A percentile compares a stretch with the other conserved stretches of the same genome.
phyloP scores from a whole-genome alignment of 2,797 vertebrate genomes.

The Yasuhikotakia modesta region DNA sequence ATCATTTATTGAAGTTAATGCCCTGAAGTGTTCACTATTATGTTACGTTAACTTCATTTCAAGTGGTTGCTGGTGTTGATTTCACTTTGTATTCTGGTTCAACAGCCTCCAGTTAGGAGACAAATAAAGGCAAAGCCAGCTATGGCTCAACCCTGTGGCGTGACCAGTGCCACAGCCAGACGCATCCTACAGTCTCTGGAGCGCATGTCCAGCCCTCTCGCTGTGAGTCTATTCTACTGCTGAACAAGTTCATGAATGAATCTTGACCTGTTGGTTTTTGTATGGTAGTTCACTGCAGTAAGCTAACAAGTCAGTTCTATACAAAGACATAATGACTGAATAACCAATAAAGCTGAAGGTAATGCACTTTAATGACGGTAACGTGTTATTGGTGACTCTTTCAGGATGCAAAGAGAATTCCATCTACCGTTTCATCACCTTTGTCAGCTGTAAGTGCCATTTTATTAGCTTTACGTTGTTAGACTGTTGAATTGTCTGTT shows the following conservation, averaged over 20 bases:
- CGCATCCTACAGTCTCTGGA: constrained; percentile 95
- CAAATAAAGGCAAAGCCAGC: constrained; percentile 94
- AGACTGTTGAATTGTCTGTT: neutral
- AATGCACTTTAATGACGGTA: neutral
- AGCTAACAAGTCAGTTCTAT: neutral
- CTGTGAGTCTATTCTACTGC: constrained; percentile 75
- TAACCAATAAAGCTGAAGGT: too few species aligned
- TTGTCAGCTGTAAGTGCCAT: constrained; percentile 83
- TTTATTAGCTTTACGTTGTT: neutral
- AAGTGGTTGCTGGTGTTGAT: constrained; percentile 29
- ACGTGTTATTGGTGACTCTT: constrained; percentile 9
- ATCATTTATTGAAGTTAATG: too few species aligned
- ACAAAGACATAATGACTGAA: too few species aligned
- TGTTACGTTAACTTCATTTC: too few species aligned
- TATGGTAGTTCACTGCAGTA: neutral
- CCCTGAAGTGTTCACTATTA: too few species aligned
- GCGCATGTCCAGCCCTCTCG: constrained; percentile 96
- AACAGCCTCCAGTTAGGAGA: constrained; percentile 87
- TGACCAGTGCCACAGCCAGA: constrained; percentile 92
- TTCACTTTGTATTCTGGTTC: constrained; percentile 13
- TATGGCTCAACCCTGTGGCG: constrained; percentile 85
- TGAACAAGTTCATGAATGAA: too few species aligned
- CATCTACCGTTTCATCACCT: constrained; percentile 80
- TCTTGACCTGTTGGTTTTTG: too few species aligned
- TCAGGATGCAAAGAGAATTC: constrained; percentile 96